These are phyloP conservation scores for Etia nguti DNA, from an alignment of 2,113 vertebrate genomes.

Conservation along the genomic window DNA sequence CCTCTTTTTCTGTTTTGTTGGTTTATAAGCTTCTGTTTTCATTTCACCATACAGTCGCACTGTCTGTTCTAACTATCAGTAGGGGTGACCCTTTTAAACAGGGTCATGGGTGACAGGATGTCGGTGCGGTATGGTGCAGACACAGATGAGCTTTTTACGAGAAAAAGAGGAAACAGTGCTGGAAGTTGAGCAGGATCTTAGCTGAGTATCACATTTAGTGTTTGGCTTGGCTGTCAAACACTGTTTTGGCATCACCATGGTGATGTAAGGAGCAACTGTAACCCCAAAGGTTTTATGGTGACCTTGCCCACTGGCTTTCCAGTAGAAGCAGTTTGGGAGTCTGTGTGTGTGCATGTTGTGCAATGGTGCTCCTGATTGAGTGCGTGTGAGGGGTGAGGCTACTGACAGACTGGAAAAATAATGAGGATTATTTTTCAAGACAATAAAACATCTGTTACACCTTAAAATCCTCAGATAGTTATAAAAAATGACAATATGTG, in stretches of 20 bases:
- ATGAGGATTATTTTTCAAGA: background rate
- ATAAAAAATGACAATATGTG: background rate
- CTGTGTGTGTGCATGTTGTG: background rate
- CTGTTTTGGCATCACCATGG: constrained; percentile 48
- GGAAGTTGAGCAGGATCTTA: constrained; percentile 49
- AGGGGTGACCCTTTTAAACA: background rate
- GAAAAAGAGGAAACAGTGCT: constrained; percentile 44
- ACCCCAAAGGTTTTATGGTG: constrained; percentile 34
- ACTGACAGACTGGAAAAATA: background rate
- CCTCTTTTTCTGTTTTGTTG: background rate
- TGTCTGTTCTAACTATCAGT: constrained; percentile 1
- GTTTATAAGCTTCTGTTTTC: background rate
- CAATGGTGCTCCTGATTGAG: background rate
- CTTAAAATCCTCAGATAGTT: background rate
- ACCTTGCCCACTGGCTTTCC: constrained; percentile 40
- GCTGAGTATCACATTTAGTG: constrained; percentile 45
- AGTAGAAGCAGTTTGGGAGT: background rate
- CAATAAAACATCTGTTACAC: background rate
- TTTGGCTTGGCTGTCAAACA: constrained; percentile 56
- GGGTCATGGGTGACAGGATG: constrained; percentile 8
- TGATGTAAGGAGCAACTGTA: constrained; percentile 35
- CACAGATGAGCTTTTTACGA: constrained; percentile 17
- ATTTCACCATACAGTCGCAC: background rate
- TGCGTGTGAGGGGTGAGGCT: background rate
- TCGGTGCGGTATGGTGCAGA: background rate